phyloP scores from a whole-genome alignment of 2,888 invertebrate species.

The Disparrhopalites patrizii region DNA sequence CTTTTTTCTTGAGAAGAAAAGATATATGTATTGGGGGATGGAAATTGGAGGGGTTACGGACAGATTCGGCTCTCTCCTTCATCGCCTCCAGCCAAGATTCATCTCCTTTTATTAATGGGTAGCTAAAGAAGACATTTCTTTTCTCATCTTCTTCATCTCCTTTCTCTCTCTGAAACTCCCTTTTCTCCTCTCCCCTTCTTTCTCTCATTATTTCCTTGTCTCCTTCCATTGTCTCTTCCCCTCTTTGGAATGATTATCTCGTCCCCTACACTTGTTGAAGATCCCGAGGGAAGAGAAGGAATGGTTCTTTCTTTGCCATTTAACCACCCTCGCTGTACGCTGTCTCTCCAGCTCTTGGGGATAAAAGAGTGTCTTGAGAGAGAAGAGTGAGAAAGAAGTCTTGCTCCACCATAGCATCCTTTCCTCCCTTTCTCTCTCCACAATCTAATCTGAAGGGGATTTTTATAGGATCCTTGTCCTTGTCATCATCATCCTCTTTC shows the following conservation, averaged over 20 bases:
- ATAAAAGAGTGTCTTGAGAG: no score
- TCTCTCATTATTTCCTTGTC: no score
- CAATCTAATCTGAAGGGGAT: slow-evolving; percentile 22
- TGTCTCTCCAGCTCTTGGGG: not conserved
- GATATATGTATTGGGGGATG: slow-evolving; percentile 12
- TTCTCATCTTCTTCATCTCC: no score
- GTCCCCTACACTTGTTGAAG: slow-evolving; percentile 25
- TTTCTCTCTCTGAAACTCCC: no score
- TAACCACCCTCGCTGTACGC: not conserved
- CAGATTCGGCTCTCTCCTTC: no score
- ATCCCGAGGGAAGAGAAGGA: slow-evolving; percentile 39
- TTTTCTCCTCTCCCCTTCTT: not conserved
- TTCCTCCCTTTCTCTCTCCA: slow-evolving; percentile 14
- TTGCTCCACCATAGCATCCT: no score
- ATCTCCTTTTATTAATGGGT: slow-evolving; percentile 48
- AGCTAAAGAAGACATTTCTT: slow-evolving; percentile 48
- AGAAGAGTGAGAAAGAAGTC: no score
- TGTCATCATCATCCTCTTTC: not conserved
- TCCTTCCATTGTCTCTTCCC: no score
- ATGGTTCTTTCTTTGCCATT: slow-evolving; percentile 37
- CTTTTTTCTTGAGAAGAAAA: not conserved
- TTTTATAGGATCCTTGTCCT: slow-evolving; percentile 16
- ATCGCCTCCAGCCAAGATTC: slow-evolving; percentile 47
- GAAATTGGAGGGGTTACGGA: slow-evolving; percentile 25
- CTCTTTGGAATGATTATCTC: slow-evolving; percentile 43